Base-by-base conservation (phyloP, 1,140 invertebrate genomes). In the Rhyzopertha dominica region DNA sequence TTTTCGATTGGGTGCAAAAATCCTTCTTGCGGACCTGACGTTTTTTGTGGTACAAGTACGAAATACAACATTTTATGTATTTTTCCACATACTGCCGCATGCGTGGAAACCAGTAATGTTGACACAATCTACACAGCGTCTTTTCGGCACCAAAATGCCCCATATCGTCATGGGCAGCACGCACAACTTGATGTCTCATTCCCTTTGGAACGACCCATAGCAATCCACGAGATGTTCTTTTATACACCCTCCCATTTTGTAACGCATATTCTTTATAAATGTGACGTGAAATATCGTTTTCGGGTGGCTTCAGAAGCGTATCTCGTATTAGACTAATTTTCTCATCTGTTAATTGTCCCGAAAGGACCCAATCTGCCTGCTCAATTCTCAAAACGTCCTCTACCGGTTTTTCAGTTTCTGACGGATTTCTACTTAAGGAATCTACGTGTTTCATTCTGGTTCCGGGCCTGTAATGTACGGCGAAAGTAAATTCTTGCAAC, bases 141-240 rank as follows among this genome's bases (percentile, higher is more conserved):
- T 62, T 65, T 7, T 63, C 59, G 10, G 58, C 47, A 0, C 51
- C 58, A 30, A 54, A 66, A 34, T 67, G 62, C 1, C 62, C 61
- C 4, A 59, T 39, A 24, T 62, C 54, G 20, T 66, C 63, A 40
- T 68, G 63, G 34, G 54, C 56, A 26, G 41, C 37, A 30, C 56
- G 45, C 16, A 64, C 37, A 10, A 66, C 44, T 14, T 63, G 52
- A 28, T 50, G 55, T 9, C 61, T 37, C 5, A 57, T 46, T 5
- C 54, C 56, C 46, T 43, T 43, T 0, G 65, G 66, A n/a, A 67
- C 61, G 0, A 62, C 26, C 59, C 59, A 68, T 28, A 45, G 49
- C 10, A 58, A 40, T 17, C 56, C 57, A n/a, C 52, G 42, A 7
- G 25, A 40, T 4, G 59, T 40, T 16, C 53, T 48, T 2, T 56